Conservation (phyloP, 2,797 vertebrate species). For the Fundulus diaphanus region DNA sequence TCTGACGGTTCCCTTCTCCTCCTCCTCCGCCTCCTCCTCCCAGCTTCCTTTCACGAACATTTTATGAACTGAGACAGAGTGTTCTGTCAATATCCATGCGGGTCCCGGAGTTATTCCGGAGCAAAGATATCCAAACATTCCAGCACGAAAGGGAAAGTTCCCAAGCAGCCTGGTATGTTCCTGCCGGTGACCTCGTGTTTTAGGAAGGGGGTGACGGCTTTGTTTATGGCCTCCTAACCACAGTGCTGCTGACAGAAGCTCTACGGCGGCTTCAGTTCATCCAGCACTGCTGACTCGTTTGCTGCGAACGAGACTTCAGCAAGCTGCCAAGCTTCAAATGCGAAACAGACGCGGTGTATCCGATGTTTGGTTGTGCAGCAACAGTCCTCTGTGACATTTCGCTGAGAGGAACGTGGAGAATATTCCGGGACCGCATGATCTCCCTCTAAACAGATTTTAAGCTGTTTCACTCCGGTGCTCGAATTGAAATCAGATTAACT, state of each 20-base stretch:
- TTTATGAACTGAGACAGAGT: conserved; percentile 15
- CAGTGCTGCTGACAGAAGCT: conserved; percentile 1
- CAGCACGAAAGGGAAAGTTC: conserved; percentile 71
- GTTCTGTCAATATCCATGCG: conserved; percentile 15
- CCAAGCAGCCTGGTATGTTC: conserved; percentile 71
- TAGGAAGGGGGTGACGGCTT: conserved; percentile 6
- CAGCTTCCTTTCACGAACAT: background rate
- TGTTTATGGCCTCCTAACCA: conserved; percentile 36
- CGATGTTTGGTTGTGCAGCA: conserved; percentile 30
- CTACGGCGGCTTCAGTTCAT: conserved; percentile 8
- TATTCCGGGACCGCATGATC: background rate
- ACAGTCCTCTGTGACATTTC: conserved; percentile 6
- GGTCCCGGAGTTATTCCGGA: conserved; percentile 22
- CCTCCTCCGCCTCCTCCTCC: background rate
- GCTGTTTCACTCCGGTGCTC: background rate
- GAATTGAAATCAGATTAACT: background rate
- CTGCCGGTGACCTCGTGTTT: conserved; percentile 38
- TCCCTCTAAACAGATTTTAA: background rate
- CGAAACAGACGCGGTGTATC: conserved; percentile 1
- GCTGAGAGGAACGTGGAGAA: conserved; percentile 4
- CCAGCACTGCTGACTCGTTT: background rate
- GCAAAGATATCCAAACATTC: conserved; percentile 41
- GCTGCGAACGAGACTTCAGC: conserved; percentile 7
- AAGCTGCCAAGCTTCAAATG: conserved; percentile 19
- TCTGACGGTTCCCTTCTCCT: background rate